A percentile compares a stretch with the other conserved stretches of the same genome.
phyloP scores from a whole-genome alignment of 2,888 invertebrate species.

The Ceramica pisi region DNA sequence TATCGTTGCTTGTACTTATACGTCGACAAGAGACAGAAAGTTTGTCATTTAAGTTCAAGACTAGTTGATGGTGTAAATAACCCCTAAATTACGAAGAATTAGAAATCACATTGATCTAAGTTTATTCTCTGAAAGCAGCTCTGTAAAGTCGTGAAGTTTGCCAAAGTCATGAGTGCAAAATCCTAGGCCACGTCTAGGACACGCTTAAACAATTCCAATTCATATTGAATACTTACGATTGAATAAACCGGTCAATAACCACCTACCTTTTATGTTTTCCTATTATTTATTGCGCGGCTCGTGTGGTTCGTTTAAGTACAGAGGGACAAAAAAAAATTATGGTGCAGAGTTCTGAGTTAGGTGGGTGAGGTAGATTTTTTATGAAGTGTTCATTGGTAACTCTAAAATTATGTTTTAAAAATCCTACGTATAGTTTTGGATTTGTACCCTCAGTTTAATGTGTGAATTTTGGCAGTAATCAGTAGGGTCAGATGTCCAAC shows the following conservation, averaged over 20 bases:
- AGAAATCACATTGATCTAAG: slow-evolving; percentile 39
- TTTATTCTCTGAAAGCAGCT: slow-evolving; percentile 41
- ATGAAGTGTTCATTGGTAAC: no score
- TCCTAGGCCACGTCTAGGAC: slow-evolving; percentile 67
- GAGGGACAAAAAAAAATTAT: no score
- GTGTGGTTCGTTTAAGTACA: slow-evolving; percentile 34
- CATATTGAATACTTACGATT: slow-evolving; percentile 66
- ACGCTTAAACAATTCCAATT: slow-evolving; percentile 68
- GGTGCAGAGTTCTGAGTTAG: no score
- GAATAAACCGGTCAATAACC: slow-evolving; percentile 72
- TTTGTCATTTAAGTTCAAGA: slow-evolving; percentile 17
- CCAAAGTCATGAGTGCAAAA: slow-evolving; percentile 77
- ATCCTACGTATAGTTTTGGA: no score
- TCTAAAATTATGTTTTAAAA: no score
- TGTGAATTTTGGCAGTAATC: no score
- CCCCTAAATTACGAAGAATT: slow-evolving; percentile 23
- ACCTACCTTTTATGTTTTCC: slow-evolving; percentile 70
- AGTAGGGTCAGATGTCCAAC: no score
- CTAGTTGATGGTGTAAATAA: slow-evolving; percentile 16
- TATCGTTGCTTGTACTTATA: neutral
- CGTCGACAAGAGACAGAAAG: neutral
- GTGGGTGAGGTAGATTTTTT: no score
- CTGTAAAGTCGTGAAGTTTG: slow-evolving; percentile 66
- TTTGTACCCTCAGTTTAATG: no score
- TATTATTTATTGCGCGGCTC: slow-evolving; percentile 62